Evolutionary conservation across 2,797 vertebrate genomes (phyloP).

Genomic region (Capromys pilorides): DNA sequence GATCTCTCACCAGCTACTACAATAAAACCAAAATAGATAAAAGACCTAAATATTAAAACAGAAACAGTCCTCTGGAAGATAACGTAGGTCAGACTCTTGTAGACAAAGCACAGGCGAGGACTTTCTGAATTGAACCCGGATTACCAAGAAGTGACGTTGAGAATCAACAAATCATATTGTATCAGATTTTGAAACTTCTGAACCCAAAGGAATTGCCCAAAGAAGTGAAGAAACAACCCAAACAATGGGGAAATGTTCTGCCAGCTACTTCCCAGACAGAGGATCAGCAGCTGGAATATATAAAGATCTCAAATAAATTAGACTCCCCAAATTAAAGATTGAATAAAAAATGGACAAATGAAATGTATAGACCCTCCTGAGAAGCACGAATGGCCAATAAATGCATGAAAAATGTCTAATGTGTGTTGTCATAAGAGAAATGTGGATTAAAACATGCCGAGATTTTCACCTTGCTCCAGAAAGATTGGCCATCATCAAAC

Average conservation of each 20-base stretch:
- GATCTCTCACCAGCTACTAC: neutral
- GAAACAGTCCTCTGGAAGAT: neutral
- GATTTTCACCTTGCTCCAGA: neutral
- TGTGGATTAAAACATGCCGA: neutral
- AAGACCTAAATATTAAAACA: neutral
- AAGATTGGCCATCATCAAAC: neutral
- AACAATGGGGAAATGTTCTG: neutral
- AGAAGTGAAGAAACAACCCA: neutral
- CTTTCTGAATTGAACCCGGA: neutral
- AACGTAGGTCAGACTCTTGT: neutral
- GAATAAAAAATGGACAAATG: neutral
- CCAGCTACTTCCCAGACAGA: neutral
- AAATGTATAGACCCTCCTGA: neutral
- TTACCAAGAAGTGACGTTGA: neutral
- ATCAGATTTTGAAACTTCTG: neutral
- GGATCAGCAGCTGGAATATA: neutral
- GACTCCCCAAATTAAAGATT: neutral
- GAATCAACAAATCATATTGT: neutral
- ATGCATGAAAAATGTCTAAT: neutral
- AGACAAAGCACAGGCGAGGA: neutral
- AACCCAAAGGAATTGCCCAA: neutral
- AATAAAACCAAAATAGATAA: neutral
- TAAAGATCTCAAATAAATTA: neutral
- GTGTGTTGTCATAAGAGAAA: neutral
- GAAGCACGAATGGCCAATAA: neutral